phyloP scores from a whole-genome alignment of 2,113 vertebrate genomes.

The Crocuta crocuta region DNA sequence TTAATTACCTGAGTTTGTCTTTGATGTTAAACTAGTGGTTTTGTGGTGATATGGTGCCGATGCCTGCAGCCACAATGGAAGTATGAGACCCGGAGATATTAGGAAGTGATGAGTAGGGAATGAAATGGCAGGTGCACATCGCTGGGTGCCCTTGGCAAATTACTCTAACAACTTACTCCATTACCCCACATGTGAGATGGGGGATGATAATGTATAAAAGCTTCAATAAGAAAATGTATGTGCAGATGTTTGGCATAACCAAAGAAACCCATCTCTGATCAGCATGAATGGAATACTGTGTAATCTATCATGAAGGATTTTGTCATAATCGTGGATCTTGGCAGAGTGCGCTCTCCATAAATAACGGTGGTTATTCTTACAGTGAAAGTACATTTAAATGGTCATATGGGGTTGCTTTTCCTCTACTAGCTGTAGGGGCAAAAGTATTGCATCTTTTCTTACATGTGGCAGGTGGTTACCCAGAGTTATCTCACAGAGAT shows the following conservation, averaged over 20 bases:
- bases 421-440: neutral
- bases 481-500: neutral
- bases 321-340: neutral
- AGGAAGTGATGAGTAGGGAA: neutral
- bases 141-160: neutral
- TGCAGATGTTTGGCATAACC: neutral
- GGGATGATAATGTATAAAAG: neutral
- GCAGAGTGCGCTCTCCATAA: neutral
- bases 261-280: neutral
- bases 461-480: neutral
- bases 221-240: neutral
- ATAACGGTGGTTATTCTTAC: neutral
- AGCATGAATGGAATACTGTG: neutral
- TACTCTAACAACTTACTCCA: neutral
- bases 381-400: neutral
- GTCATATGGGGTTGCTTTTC: neutral
- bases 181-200: neutral
- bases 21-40: neutral
- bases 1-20: neutral
- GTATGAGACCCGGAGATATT: neutral
- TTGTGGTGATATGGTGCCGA: neutral
- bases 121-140: neutral
- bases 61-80: neutral
- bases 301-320: neutral
- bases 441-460: neutral